These are phyloP conservation scores for Rhabdornis inornatus DNA, from an alignment of 2,113 vertebrate genomes.

Conservation along the genomic window DNA sequence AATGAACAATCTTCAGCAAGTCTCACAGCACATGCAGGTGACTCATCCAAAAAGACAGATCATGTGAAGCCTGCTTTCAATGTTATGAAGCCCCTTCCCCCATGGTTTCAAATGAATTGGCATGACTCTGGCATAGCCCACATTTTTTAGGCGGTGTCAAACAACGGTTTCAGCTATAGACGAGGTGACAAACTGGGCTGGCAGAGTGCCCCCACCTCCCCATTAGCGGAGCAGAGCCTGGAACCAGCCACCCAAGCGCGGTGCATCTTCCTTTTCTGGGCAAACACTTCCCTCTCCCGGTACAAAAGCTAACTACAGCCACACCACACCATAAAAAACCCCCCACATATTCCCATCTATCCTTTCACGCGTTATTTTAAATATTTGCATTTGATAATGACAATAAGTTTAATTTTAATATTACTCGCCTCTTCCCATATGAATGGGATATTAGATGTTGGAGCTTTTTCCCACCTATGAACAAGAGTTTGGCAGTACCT, in stretches of 20 bases:
- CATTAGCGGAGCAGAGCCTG: background rate
- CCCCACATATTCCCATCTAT: background rate
- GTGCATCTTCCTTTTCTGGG: background rate
- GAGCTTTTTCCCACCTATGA: background rate
- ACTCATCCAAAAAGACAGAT: background rate
- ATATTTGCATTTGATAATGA: background rate
- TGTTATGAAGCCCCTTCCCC: background rate
- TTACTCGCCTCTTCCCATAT: background rate
- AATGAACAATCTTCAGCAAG: background rate
- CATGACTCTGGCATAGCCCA: background rate
- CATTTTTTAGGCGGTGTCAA: background rate
- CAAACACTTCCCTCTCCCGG: slow-evolving; percentile 65
- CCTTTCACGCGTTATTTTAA: background rate
- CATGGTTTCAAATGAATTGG: background rate
- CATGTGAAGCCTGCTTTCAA: fast-evolving
- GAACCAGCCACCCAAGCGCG: fast-evolving
- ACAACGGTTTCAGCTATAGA: background rate
- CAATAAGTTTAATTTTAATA: background rate
- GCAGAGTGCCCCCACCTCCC: background rate
- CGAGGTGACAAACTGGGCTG: background rate
- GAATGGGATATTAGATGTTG: background rate
- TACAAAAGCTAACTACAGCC: background rate
- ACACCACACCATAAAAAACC: background rate
- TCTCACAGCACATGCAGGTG: background rate
- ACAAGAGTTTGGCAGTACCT: background rate